Evolutionary conservation across 2,113 vertebrate species (phyloP).

Genomic region (Charina bottae): DNA sequence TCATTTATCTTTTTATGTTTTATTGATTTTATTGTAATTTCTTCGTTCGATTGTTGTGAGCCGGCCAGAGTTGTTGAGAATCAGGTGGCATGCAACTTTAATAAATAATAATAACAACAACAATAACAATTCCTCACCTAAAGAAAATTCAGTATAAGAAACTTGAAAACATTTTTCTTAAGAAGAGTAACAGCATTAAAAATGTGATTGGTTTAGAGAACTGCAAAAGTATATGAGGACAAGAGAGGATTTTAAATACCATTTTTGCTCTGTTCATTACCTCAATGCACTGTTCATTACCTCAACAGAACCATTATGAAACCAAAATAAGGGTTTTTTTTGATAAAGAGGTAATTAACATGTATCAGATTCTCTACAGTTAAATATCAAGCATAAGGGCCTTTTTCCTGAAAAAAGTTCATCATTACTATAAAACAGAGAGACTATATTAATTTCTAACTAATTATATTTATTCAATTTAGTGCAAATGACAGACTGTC

Average conservation of each 20-base stretch:
- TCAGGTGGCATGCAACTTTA: no score
- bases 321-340: conserved; percentile 48
- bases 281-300: no score
- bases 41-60: not conserved
- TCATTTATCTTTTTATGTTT: not conserved
- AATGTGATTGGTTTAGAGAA: not conserved
- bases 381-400: conserved; percentile 55
- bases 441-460: conserved; percentile 34
- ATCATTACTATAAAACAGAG: conserved; percentile 43
- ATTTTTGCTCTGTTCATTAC: no score
- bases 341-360: conserved; percentile 57
- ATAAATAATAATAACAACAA: not conserved
- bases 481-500: conserved; percentile 50
- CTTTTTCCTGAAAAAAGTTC: conserved; percentile 25
- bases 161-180: not conserved
- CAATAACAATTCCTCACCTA: not conserved
- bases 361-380: conserved; percentile 55
- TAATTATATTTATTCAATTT: conserved; percentile 53
- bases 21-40: not conserved
- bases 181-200: conserved; percentile 3
- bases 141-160: not conserved
- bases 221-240: conserved; percentile 41
- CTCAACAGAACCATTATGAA: conserved; percentile 46
- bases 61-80: not conserved
- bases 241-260: not conserved